Percentiles rank a stretch among this genome's conserved stretches.
phyloP scores from a whole-genome alignment of 1,140 invertebrate species.

The Ctenoplectra terminalis region DNA sequence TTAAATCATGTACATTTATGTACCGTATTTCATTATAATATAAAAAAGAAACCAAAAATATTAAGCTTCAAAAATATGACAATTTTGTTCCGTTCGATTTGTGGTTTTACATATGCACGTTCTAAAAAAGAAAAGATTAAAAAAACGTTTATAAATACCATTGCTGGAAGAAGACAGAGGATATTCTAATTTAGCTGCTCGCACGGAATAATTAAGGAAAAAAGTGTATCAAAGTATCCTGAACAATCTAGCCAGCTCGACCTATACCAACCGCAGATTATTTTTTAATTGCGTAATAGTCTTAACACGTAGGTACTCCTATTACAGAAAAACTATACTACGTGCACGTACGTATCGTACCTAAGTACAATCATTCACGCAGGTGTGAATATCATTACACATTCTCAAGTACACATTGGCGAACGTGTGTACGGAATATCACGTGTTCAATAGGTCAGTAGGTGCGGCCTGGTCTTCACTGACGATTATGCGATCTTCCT shows the following conservation, averaged over 20 bases:
- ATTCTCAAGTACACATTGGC: too few species aligned
- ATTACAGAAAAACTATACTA: slow-evolving; percentile 21
- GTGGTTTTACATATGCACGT: too few species aligned
- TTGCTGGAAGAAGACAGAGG: not conserved
- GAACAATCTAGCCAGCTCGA: not conserved
- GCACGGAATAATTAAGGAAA: not conserved
- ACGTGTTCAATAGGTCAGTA: slow-evolving; percentile 41
- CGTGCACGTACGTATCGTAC: not conserved
- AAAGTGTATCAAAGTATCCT: not conserved
- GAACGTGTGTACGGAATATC: not conserved
- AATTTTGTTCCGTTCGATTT: too few species aligned
- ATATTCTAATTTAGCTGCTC: not conserved
- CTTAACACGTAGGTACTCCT: not conserved
- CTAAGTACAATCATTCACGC: not conserved
- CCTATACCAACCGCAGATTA: not conserved
- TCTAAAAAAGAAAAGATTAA: not conserved
- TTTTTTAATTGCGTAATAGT: slow-evolving; percentile 41
- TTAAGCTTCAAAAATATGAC: too few species aligned
- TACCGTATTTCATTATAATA: too few species aligned
- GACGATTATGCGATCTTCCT: slow-evolving; percentile 21
- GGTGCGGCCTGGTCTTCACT: slow-evolving; percentile 47
- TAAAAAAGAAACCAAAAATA: too few species aligned
- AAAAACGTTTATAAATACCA: not conserved
- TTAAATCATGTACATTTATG: too few species aligned
- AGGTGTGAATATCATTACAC: too few species aligned